Evolutionary conservation across 2,113 vertebrate species (phyloP).

Genomic region (Carlito syrichta): DNA sequence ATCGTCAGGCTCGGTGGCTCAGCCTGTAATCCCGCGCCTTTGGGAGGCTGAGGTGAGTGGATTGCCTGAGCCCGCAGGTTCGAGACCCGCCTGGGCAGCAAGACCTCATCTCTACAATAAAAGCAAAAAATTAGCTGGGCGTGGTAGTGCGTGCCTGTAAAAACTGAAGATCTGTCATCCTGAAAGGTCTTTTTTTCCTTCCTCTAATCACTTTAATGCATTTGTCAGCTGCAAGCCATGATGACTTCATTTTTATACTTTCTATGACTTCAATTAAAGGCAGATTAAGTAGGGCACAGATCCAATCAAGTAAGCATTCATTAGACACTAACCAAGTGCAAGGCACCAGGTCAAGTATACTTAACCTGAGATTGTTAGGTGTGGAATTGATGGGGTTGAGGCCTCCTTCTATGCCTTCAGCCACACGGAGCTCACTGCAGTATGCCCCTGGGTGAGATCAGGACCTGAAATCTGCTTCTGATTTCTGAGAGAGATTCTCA

Average conservation of each 20-base stretch:
- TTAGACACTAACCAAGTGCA: neutral
- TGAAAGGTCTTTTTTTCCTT: neutral
- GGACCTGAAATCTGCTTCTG: neutral
- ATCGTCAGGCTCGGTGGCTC: no score
- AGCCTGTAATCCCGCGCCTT: no score
- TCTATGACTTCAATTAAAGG: conserved; percentile 36
- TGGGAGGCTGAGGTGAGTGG: no score
- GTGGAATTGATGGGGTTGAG: neutral
- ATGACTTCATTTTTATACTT: conserved; percentile 12
- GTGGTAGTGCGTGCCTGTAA: no score
- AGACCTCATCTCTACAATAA: no score
- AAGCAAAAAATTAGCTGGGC: no score
- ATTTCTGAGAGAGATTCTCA: neutral
- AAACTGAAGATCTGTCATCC: neutral
- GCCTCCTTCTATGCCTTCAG: neutral
- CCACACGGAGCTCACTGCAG: neutral
- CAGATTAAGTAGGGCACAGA: neutral
- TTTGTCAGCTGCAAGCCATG: neutral
- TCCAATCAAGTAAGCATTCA: neutral
- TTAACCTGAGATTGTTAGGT: neutral
- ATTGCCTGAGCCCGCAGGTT: no score
- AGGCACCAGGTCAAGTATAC: neutral
- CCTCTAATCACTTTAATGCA: neutral
- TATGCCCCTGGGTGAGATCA: neutral
- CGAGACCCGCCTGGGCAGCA: no score